Evolutionary conservation across 2,888 invertebrate species (phyloP).

Genomic region (Sipunculus nudus): DNA sequence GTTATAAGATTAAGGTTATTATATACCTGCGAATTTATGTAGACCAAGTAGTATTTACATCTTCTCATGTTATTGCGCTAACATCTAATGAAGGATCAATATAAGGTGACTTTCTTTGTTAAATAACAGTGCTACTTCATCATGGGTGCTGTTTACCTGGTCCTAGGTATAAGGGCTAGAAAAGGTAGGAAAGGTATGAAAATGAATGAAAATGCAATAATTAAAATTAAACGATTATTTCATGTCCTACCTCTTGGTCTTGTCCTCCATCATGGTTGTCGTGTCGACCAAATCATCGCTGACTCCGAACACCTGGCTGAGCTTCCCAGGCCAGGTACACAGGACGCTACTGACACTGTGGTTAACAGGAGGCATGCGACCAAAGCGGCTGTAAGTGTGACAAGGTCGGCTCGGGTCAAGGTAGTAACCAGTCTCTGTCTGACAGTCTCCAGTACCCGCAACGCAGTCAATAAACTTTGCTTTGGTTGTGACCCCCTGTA

Average conservation of each 20-base stretch:
- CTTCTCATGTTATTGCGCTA: too few relatives aligned
- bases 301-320: constrained; percentile 55
- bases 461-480: constrained; percentile 38
- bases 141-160: too few relatives aligned
- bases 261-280: constrained; percentile 55
- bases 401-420: constrained; percentile 37
- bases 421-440: constrained; percentile 40
- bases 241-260: constrained; percentile 49
- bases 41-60: too few relatives aligned
- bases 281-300: constrained; percentile 49
- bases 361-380: constrained; percentile 32
- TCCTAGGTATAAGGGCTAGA: too few relatives aligned
- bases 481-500: constrained; percentile 39
- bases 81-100: too few relatives aligned
- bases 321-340: constrained; percentile 56
- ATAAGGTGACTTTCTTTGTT: too few relatives aligned
- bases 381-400: constrained; percentile 33
- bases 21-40: too few relatives aligned
- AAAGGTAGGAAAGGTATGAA: too few relatives aligned
- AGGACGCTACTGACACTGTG: constrained; percentile 44
- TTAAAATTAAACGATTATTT: too few relatives aligned
- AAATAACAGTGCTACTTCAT: too few relatives aligned
- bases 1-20: too few relatives aligned
- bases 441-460: constrained; percentile 5
- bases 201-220: too few relatives aligned